phyloP scores from a whole-genome alignment of 2,888 invertebrate species.

The Lithosia quadra region DNA sequence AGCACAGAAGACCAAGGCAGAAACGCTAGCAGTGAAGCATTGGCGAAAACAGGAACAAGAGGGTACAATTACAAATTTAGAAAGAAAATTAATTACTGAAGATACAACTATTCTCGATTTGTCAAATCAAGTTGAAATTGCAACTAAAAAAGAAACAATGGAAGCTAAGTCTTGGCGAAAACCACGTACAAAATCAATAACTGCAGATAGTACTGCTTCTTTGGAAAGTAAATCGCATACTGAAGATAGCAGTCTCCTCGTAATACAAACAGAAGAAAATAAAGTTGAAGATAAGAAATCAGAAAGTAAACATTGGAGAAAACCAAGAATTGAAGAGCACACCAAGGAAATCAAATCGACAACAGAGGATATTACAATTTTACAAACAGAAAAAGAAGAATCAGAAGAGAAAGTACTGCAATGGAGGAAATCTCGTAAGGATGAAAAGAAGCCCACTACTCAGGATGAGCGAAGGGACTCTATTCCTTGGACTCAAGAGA shows the following conservation, averaged over 20 bases:
- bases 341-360: slow-evolving; percentile 19
- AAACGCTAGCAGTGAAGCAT: slow-evolving; percentile 56
- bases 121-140: slow-evolving; percentile 34
- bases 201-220: slow-evolving; percentile 27
- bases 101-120: slow-evolving; percentile 50
- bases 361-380: slow-evolving; percentile 31
- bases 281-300: slow-evolving; percentile 27
- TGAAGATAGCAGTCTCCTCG: background rate
- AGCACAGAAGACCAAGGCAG: slow-evolving; percentile 47
- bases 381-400: slow-evolving; percentile 35
- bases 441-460: slow-evolving; percentile 47
- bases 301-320: slow-evolving; percentile 27
- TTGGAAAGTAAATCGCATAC: background rate
- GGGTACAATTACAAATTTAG: slow-evolving; percentile 32
- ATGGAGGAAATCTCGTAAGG: slow-evolving; percentile 47
- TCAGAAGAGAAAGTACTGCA: slow-evolving; percentile 33
- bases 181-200: slow-evolving; percentile 61
- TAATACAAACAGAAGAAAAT: background rate
- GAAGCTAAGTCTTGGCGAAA: slow-evolving; percentile 64
- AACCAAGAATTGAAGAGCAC: slow-evolving; percentile 26
- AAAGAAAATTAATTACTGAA: slow-evolving; percentile 48
- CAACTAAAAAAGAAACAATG: slow-evolving; percentile 41
- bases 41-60: slow-evolving; percentile 63
- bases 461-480: slow-evolving; percentile 67
- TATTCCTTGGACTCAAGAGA: slow-evolving; percentile 88